Evolutionary conservation across 2,113 vertebrate genomes (phyloP), one percentile per base, ranked within the genome.

Genomic region (Antechinus flavipes): DNA sequence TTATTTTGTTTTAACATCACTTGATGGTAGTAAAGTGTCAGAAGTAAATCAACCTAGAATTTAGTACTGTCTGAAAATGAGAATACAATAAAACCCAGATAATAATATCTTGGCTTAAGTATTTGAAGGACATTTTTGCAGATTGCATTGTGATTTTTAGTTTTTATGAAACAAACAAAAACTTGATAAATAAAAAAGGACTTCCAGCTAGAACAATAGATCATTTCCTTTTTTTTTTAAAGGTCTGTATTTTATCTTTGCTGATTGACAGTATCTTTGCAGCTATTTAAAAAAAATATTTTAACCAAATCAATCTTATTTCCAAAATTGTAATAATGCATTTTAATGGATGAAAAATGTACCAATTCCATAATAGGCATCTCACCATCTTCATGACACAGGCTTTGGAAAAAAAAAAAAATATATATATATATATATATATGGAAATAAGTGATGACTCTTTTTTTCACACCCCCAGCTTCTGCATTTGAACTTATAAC

Each of bases 181-280:
- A 93, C 47, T 84, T 95, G 94, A 97, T 84, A 93, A 95, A 94
- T 25, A 90, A 25, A 95, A 91, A 91, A 94, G 93, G 96, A 61
- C 7, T 90, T 94, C 53, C 89, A 94, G 46, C 27, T 93, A 92
- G 52, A 98, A 97, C 97, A 97, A 96, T 97, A 90, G 91, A 54
- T 90, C 89, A 24, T 91, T 98, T 97, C 96, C 94, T 94, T 97
- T 97, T 92, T 35, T 97, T 92, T 35, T 24, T 52, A 0, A 92
- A 91, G 68, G 9, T 92, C 61, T 94, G n/a, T 95, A 95, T 96
- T 53, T 95, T 93, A 93, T 68, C 27, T 7, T 23, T 94, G 53
- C 50, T 94, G 58, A 96, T 61, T 94, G 95, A 96, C 89, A 94
- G 35, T 46, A 3, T 94, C 42, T 92, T 27, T 90, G 68, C 56